These are phyloP conservation scores for Pelochelys cantorii DNA, from an alignment of 2,797 vertebrate genomes.

Conservation along the genomic window DNA sequence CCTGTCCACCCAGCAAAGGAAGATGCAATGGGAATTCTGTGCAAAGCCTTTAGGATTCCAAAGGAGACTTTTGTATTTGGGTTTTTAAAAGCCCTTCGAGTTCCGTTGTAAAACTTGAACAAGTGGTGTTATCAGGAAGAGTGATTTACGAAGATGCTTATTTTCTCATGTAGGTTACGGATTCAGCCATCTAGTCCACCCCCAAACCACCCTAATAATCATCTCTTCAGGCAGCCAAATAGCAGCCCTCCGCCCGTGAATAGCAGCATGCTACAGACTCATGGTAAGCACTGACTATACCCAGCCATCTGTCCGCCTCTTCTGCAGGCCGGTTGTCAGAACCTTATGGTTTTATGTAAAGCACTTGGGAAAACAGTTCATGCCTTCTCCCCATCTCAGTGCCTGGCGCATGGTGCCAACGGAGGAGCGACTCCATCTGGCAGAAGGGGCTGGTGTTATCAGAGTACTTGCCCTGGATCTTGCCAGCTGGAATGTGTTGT, in stretches of 20 bases:
- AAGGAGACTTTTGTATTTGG: fast-evolving
- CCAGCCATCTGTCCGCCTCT: background rate
- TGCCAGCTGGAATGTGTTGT: constrained; percentile 64
- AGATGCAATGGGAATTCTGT: background rate
- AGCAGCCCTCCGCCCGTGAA: constrained; percentile 92
- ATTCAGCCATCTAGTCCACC: constrained; percentile 98
- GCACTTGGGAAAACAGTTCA: fast-evolving
- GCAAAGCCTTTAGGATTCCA: background rate
- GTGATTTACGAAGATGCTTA: background rate
- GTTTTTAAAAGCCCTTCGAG: background rate
- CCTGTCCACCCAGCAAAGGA: fast-evolving
- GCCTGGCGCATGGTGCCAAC: background rate
- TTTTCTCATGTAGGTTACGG: constrained; percentile 87
- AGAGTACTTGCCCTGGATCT: background rate
- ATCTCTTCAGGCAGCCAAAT: constrained; percentile 95
- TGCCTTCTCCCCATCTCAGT: fast-evolving
- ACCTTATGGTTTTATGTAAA: fast-evolving
- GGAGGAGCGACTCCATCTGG: constrained; percentile 55
- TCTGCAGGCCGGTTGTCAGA: background rate
- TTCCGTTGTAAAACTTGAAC: background rate
- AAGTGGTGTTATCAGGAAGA: background rate
- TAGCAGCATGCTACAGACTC: constrained; percentile 90
- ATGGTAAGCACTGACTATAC: constrained; percentile 82
- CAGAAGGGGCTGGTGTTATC: constrained; percentile 27
- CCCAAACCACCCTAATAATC: constrained; percentile 96